Conservation (phyloP, 2,113 vertebrate genomes). For the Loxodonta africana region DNA sequence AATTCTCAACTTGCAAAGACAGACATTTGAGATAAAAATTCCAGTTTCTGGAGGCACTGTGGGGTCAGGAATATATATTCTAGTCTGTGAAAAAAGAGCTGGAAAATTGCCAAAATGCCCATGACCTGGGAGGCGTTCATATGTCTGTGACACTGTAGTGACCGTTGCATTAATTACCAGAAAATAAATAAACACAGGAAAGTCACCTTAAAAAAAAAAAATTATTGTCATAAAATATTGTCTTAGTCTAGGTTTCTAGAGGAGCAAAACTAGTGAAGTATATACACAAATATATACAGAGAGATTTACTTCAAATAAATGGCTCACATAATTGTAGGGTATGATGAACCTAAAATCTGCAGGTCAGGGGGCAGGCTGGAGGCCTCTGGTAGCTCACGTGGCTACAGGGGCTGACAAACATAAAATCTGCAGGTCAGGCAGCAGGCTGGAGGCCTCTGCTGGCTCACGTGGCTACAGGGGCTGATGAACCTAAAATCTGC, state of each 20-base stretch:
- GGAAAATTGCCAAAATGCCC: neutral
- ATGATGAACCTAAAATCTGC: too few relatives aligned
- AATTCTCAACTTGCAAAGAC: neutral
- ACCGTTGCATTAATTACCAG: neutral
- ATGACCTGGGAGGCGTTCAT: rapidly evolving
- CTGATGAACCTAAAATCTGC: too few relatives aligned
- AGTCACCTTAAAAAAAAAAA: neutral
- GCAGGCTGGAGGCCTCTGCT: too few relatives aligned
- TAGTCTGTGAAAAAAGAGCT: neutral
- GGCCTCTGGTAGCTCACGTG: too few relatives aligned
- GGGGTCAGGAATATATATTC: neutral
- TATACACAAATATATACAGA: neutral
- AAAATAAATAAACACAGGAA: neutral
- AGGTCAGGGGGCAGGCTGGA: too few relatives aligned
- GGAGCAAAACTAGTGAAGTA: too few relatives aligned
- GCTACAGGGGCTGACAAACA: too few relatives aligned
- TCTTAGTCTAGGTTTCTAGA: too few relatives aligned
- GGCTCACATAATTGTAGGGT: neutral
- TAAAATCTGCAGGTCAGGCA: too few relatives aligned
- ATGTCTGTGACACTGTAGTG: rapidly evolving
- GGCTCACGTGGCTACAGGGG: too few relatives aligned
- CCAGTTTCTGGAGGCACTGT: neutral
- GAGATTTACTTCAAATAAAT: neutral
- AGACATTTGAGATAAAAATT: neutral
- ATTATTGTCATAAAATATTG: too few relatives aligned